These are phyloP conservation scores for Eulacestoma nigropectus DNA, from an alignment of 2,113 vertebrate genomes.

Conservation along the genomic window DNA sequence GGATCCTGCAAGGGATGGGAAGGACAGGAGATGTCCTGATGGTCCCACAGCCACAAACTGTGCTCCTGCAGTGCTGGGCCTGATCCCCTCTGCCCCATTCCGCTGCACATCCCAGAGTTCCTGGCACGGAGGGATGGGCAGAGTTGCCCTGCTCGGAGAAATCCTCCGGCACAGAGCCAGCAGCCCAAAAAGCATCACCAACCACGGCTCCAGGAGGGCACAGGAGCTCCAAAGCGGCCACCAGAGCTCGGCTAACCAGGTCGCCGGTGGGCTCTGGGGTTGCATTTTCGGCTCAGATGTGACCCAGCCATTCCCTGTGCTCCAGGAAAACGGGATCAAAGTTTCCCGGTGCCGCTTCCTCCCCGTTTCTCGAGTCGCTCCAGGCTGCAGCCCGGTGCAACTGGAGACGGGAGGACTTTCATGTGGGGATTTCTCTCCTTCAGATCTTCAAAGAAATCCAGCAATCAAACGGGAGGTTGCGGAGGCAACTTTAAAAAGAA, in stretches of 20 bases:
- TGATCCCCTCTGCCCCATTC: fast-evolving
- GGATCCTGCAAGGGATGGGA: neutral
- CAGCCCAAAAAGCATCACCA: neutral
- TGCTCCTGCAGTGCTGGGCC: neutral
- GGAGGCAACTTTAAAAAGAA: neutral
- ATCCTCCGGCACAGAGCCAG: neutral
- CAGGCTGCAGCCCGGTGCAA: neutral
- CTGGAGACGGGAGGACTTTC: neutral
- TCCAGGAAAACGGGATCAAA: neutral
- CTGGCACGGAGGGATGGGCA: neutral
- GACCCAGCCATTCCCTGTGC: neutral
- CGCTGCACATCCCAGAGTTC: neutral
- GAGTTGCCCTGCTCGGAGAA: neutral
- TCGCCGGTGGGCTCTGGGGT: fast-evolving
- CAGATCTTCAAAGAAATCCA: slow-evolving; percentile 55
- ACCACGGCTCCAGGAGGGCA: neutral
- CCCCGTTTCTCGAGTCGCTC: neutral
- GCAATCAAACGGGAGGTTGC: slow-evolving; percentile 20
- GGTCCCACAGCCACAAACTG: fast-evolving
- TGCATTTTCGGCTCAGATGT: neutral
- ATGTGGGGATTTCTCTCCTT: slow-evolving; percentile 45
- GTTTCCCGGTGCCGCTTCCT: neutral
- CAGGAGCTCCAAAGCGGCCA: neutral
- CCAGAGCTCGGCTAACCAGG: fast-evolving
- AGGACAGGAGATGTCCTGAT: fast-evolving